A percentile compares a stretch with the other conserved stretches of the same genome.
phyloP scores from a whole-genome alignment of 2,113 vertebrate species.

The Oceanites oceanicus region DNA sequence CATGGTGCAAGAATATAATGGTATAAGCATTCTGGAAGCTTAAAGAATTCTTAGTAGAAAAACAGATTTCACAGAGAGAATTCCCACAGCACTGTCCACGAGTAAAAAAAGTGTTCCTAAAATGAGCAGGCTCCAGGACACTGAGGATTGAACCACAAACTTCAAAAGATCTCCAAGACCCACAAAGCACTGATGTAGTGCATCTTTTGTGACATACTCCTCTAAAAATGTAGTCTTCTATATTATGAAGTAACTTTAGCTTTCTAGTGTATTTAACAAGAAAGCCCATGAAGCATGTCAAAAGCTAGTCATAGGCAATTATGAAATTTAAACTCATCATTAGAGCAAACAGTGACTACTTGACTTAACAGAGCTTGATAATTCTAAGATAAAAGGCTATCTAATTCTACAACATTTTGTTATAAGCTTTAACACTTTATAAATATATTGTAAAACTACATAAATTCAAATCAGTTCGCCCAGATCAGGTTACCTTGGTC shows the following conservation, averaged over 20 bases:
- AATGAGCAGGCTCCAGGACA: background rate
- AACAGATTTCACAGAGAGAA: background rate
- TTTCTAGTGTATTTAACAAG: background rate
- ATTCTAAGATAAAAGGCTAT: background rate
- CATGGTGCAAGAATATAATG: background rate
- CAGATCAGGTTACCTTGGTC: background rate
- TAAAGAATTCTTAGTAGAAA: background rate
- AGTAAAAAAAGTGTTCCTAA: background rate
- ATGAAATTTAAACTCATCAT: background rate
- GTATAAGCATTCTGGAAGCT: background rate
- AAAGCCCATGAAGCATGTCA: background rate
- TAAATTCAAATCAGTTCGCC: background rate
- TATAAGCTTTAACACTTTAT: background rate
- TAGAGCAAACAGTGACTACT: background rate
- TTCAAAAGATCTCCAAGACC: background rate
- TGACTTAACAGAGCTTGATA: background rate
- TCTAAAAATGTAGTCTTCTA: background rate
- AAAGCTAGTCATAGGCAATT: background rate
- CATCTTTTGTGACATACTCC: background rate
- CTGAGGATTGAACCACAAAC: background rate
- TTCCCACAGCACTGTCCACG: background rate
- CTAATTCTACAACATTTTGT: background rate
- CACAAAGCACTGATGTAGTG: background rate
- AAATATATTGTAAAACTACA: background rate
- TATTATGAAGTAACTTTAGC: background rate